Evolutionary conservation across 2,888 invertebrate genomes (phyloP).

Genomic region (Plebejus anna): DNA sequence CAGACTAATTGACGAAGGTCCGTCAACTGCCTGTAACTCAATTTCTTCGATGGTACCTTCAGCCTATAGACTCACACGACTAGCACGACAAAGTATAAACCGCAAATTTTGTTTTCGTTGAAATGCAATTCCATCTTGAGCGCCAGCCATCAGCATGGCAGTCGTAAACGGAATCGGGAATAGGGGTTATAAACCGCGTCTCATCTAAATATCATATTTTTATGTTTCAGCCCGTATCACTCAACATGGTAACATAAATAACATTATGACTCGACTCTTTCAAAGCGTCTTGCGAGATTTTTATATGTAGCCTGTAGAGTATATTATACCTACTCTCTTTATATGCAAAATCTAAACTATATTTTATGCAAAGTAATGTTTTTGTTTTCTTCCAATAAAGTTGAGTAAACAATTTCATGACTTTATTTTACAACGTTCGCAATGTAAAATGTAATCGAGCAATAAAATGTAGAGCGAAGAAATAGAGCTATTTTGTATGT

Average conservation of each 20-base stretch:
- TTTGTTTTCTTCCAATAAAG: neutral
- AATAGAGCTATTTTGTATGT: slow-evolving; percentile 3
- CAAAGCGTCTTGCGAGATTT: neutral
- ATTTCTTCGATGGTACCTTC: too few relatives aligned
- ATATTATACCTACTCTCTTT: neutral
- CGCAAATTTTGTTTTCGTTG: slow-evolving; percentile 17
- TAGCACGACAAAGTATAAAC: neutral
- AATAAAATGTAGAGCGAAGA: slow-evolving; percentile 3
- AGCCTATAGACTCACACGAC: too few relatives aligned
- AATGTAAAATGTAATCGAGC: neutral
- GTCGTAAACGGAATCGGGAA: slow-evolving; percentile 15
- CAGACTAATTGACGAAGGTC: too few relatives aligned
- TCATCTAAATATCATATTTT: slow-evolving; percentile 16
- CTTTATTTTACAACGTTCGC: neutral
- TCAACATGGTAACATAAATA: slow-evolving; percentile 2
- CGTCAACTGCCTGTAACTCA: too few relatives aligned
- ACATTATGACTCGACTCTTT: neutral
- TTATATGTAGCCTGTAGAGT: neutral
- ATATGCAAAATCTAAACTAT: neutral
- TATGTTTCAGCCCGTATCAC: slow-evolving; percentile 14
- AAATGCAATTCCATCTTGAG: slow-evolving; percentile 7
- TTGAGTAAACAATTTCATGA: neutral
- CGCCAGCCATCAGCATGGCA: neutral
- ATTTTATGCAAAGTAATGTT: neutral
- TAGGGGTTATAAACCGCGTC: neutral